These are phyloP conservation scores for Leptinotarsa rubiginosa DNA, from an alignment of 2,888 invertebrate genomes.

Conservation along the genomic window DNA sequence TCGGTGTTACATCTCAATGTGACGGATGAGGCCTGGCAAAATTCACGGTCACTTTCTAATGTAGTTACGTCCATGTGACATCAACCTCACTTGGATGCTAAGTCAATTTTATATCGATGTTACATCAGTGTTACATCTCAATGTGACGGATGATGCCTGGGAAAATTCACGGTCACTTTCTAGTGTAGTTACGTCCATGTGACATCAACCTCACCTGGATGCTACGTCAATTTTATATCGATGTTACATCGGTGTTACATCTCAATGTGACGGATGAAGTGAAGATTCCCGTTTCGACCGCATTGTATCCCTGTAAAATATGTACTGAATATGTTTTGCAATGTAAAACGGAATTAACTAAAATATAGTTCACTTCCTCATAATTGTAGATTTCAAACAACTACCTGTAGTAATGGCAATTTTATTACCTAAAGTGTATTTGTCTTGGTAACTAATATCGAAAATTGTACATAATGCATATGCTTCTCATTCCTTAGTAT, in stretches of 20 bases:
- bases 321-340: slow-evolving; percentile 36
- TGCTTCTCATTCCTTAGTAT: no score
- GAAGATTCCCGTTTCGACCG: not conserved
- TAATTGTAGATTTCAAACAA: slow-evolving; percentile 1
- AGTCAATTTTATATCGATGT: not conserved
- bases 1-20: not conserved
- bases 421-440: no score
- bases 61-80: not conserved
- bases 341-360: slow-evolving; percentile 42
- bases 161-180: not conserved
- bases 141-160: not conserved
- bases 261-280: not conserved
- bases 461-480: not conserved
- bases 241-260: not conserved
- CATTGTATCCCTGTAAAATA: slow-evolving; percentile 26
- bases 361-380: slow-evolving; percentile 20
- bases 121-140: not conserved
- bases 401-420: not conserved
- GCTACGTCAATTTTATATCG: not conserved
- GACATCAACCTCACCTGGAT: not conserved
- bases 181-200: not conserved
- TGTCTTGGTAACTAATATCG: not conserved
- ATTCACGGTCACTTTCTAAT: not conserved
- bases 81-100: not conserved
- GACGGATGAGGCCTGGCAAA: not conserved